phyloP scores from a whole-genome alignment of 2,797 vertebrate genomes.

The Takifugu rubripes region DNA sequence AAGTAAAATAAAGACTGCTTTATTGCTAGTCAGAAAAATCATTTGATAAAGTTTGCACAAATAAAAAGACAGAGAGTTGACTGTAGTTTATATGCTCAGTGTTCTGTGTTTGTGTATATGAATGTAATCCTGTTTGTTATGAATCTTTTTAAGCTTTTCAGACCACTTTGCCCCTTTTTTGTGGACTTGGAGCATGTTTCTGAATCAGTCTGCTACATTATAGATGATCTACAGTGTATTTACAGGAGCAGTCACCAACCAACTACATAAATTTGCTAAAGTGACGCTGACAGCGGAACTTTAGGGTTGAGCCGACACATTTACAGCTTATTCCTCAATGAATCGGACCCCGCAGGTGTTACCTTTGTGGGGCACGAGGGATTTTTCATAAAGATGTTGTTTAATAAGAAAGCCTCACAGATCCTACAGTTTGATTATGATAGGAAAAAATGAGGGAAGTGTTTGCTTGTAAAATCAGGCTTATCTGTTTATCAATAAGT shows the following conservation, averaged over 20 bases:
- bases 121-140: conserved; percentile 34
- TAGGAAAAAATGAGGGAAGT: no score
- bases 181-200: conserved; percentile 32
- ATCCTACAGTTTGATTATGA: no score
- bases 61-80: conserved; percentile 65
- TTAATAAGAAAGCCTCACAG: no score
- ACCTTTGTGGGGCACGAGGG: background rate
- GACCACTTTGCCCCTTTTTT: conserved; percentile 24
- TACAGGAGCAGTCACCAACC: conserved; percentile 32
- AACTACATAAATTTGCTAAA: conserved; percentile 36
- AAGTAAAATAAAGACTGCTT: conserved; percentile 93
- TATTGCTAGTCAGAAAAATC: conserved; percentile 91
- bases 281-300: conserved; percentile 49
- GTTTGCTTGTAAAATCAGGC: no score
- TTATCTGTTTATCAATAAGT: no score
- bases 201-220: conserved; percentile 36
- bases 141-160: conserved; percentile 25
- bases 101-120: conserved; percentile 13
- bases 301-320: conserved; percentile 19
- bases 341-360: conserved; percentile 17
- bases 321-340: conserved; percentile 24
- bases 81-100: conserved; percentile 12
- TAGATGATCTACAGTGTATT: conserved; percentile 37
- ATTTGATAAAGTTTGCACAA: conserved; percentile 91
- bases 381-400: no score